phyloP scores from a whole-genome alignment of 2,113 vertebrate genomes.

The Gymnogyps californianus region DNA sequence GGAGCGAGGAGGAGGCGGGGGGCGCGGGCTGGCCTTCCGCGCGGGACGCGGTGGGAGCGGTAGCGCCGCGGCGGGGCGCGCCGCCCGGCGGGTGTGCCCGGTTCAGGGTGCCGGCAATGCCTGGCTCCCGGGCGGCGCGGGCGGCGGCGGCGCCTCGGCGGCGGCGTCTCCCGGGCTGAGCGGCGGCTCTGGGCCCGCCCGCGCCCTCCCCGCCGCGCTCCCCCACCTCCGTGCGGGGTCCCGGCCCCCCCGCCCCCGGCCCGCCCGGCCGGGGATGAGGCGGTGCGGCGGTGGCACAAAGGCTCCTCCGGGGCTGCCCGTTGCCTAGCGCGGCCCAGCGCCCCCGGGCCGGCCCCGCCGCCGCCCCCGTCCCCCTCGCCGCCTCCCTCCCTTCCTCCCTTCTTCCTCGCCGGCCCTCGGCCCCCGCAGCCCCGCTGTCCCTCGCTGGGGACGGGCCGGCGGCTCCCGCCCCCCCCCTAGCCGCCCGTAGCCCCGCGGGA shows the following conservation, averaged over 20 bases:
- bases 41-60: accelerated
- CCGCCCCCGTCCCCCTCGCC: neutral
- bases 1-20: no score
- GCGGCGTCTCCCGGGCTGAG: neutral
- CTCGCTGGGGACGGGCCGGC: neutral
- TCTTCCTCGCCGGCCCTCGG: neutral
- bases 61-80: neutral
- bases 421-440: neutral
- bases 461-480: neutral
- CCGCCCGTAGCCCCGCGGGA: neutral
- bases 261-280: slow-evolving; percentile 15
- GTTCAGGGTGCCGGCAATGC: neutral
- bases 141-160: neutral
- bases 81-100: neutral
- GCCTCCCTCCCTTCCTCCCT: neutral
- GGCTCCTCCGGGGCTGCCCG: slow-evolving; percentile 27
- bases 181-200: neutral
- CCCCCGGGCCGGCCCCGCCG: neutral
- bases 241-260: neutral
- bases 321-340: slow-evolving; percentile 7
- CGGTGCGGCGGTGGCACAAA: neutral
- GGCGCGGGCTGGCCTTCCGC: accelerated
- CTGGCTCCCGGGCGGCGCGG: neutral
- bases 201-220: neutral
- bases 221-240: neutral